Evolutionary conservation across 2,797 vertebrate species (phyloP), one percentile per base, ranked within the genome.

Genomic region (Miichthys miiuy): DNA sequence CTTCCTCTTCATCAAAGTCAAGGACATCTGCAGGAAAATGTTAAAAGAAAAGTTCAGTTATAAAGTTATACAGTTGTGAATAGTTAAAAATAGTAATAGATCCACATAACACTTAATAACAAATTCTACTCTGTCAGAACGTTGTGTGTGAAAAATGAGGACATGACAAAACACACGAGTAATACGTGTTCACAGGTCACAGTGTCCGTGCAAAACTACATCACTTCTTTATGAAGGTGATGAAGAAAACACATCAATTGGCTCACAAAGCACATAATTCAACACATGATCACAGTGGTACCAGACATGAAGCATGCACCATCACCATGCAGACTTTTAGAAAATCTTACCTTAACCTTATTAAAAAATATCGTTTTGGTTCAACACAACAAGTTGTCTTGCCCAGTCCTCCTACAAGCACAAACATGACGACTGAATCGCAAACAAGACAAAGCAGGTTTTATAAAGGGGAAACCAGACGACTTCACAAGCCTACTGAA

Each of bases 211-310:
- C 6, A 23, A 46, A 14, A 30, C 25, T 17, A 64, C 16, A 12
- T 30, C 17, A 20, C 5, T 20, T 10, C 47, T 42, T 12, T 42
- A 42, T 7, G 7, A 34, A 8, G 34, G 34, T 63, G 48, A 10
- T 69, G 64, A 81, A 80, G 79, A 88, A 34, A 42, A 25, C 21
- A 27, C 61, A 63, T 42, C 2, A 11, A 42, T 13, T 13, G 12
- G 11, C 9, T 30, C 17, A 16, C 13, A 25, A 23, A 21, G 75
- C n/a, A 13, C 41, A 42, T 86, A 91, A 89, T 85, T 84, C 41
- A 42, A 42, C 41, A 42, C 41, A 12, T 12, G 44, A 25, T 25
- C 2, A 30, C 62, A 48, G 61, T 18, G 16, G 3, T 20, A 57
- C n/a, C 12, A 25, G 23, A 44, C 8, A 27, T 27, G 44, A 1